These are phyloP conservation scores for Cromileptes altivelis DNA, from an alignment of 2,113 vertebrate species.

Conservation along the genomic window DNA sequence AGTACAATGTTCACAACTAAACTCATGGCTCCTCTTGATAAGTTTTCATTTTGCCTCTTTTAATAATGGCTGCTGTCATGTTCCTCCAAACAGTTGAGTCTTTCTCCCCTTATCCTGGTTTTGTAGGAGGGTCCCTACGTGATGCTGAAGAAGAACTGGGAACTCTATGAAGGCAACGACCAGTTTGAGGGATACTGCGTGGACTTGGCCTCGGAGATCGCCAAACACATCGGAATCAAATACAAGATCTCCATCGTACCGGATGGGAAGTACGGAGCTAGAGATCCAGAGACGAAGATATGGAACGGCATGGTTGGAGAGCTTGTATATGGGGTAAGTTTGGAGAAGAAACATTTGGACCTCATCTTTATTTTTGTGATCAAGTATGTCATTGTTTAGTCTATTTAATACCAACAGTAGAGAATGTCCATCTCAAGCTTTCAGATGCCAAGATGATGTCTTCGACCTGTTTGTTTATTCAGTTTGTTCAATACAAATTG, in stretches of 20 bases:
- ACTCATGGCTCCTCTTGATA: slow-evolving; percentile 3
- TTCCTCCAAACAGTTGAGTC: slow-evolving; percentile 75
- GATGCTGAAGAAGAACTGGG: slow-evolving; percentile 99
- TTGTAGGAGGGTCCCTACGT: slow-evolving; percentile 99
- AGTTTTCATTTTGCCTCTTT: neutral
- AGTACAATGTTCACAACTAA: slow-evolving; percentile 10
- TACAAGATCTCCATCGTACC: slow-evolving; percentile 99
- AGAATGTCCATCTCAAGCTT: too few relatives aligned
- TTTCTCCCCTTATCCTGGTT: slow-evolving; percentile 71
- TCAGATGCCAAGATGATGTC: neutral
- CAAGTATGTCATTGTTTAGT: neutral
- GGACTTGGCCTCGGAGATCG: slow-evolving; percentile 98
- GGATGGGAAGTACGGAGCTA: slow-evolving; percentile 98
- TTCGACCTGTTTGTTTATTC: neutral
- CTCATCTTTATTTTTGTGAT: neutral
- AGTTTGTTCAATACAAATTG: neutral
- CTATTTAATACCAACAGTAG: neutral
- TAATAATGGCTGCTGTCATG: slow-evolving; percentile 29
- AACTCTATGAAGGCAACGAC: slow-evolving; percentile 98
- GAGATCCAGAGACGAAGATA: slow-evolving; percentile 98
- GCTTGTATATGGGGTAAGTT: slow-evolving; percentile 96
- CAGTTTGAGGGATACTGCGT: slow-evolving; percentile 99
- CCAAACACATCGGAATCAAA: slow-evolving; percentile 99
- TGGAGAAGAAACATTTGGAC: neutral
- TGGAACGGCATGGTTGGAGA: slow-evolving; percentile 99